phyloP scores from a whole-genome alignment of 2,888 invertebrate species.

The Tenodera sinensis region DNA sequence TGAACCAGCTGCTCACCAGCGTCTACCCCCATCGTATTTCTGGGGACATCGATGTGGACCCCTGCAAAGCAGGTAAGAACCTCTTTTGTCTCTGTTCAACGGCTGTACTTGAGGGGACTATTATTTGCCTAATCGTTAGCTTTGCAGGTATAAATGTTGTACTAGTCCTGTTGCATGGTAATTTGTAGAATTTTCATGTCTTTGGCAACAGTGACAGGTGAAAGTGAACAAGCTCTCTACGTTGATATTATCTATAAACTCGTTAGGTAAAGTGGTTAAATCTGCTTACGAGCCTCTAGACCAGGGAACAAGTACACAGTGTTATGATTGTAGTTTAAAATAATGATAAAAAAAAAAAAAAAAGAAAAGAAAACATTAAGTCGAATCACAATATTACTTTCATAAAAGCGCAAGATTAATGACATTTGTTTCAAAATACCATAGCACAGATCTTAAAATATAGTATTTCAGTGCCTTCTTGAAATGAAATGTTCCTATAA shows the following conservation, averaged over 20 bases:
- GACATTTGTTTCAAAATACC: no score
- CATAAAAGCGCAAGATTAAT: no score
- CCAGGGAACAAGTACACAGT: no score
- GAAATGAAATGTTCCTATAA: no score
- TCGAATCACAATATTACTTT: no score
- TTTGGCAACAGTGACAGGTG: neutral
- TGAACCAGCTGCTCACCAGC: slow-evolving; percentile 62
- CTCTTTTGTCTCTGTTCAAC: neutral
- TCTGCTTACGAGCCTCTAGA: no score
- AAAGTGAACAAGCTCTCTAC: neutral
- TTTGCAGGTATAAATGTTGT: neutral
- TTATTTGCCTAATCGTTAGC: neutral
- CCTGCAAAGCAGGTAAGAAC: slow-evolving; percentile 80
- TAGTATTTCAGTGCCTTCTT: no score
- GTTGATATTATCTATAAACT: neutral
- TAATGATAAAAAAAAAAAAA: no score
- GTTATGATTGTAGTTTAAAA: no score
- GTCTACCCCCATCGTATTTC: slow-evolving; percentile 67
- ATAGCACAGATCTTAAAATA: no score
- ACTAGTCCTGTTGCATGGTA: neutral
- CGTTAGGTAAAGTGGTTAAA: no score
- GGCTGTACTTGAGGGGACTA: neutral
- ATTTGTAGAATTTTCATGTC: neutral
- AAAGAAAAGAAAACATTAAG: no score
- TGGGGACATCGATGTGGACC: slow-evolving; percentile 74